Evolutionary conservation across 2,113 vertebrate species (phyloP), one percentile per base, ranked within the genome.

Genomic region (Psittacus erithacus): DNA sequence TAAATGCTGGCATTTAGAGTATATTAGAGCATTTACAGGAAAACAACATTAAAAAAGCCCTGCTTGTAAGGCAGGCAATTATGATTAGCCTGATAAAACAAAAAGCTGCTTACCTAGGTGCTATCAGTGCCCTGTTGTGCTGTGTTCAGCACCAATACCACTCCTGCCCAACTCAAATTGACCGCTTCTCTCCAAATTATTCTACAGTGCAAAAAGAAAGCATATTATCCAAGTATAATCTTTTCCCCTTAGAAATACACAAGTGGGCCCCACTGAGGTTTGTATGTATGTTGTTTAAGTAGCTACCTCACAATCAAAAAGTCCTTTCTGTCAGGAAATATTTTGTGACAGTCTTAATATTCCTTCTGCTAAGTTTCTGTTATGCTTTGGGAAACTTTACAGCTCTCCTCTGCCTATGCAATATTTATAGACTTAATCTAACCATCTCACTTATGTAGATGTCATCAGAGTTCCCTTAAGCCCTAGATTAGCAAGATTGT

Each of bases 341-440:
- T 70, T 90, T 92, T 67, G 13, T 11, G 2, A 64, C 85, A 60
- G 47, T 92, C 35, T 70, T 71, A 52, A 67, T 85, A 85, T 59
- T 29, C 41, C 33, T 94, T 88, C 80, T 74, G 31, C 33, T 60
- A 83, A 71, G 49, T 78, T 67, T 92, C 82, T 57, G 33, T 50
- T 88, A 64, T 11, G 47, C 39, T 84, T 71, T 71, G 69, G 23
- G 73, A 86, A 88, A 94, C 62, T 88, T 80, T 31, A 71, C 33
- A 35, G 59, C 25, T 90, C 69, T 85, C 71, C 52, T 92, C 47
- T 52, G 49, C 80, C 39, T 41, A 52, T 64, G 44, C 73, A 93
- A 57, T 95, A 90, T 95, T 95, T 94, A 94, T 93, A 64, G 76
- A 39, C 39, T 90, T 88, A 90, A 95, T 95, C 64, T 95, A 90